These are phyloP conservation scores for Sitobion miscanthi DNA, from an alignment of 1,140 invertebrate genomes.

Conservation along the genomic window DNA sequence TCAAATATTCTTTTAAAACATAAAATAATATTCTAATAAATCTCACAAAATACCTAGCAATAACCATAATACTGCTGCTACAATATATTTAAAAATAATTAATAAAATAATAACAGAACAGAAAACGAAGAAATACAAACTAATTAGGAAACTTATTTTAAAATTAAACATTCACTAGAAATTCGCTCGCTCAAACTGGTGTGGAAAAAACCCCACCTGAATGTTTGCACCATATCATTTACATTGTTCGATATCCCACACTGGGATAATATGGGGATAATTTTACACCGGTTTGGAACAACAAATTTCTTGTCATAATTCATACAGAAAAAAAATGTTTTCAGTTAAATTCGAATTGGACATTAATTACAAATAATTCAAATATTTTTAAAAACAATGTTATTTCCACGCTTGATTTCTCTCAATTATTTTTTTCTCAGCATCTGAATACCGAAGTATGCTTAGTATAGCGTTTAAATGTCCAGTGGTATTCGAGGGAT, in stretches of 20 bases:
- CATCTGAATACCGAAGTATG: constrained; percentile 79
- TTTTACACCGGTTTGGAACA: too few relatives aligned
- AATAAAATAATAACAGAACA: not conserved
- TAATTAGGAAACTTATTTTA: constrained; percentile 20
- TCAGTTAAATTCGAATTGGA: not conserved
- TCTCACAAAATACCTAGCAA: not conserved
- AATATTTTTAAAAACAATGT: not conserved
- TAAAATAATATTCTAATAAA: constrained; percentile 17
- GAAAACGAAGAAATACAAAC: constrained; percentile 33
- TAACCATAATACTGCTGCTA: not conserved
- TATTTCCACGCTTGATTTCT: constrained; percentile 62
- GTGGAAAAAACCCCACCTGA: too few relatives aligned
- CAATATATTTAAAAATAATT: not conserved
- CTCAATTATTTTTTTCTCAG: constrained; percentile 77
- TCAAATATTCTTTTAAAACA: not conserved
- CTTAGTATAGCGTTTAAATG: constrained; percentile 86
- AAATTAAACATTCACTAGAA: not conserved
- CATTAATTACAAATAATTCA: not conserved
- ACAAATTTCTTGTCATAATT: not conserved
- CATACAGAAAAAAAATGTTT: not conserved
- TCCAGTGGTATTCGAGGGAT: constrained; percentile 82
- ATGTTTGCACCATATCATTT: too few relatives aligned
- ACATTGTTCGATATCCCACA: too few relatives aligned
- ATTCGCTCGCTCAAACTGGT: too few relatives aligned
- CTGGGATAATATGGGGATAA: too few relatives aligned